Conservation (phyloP, 2,113 vertebrate species). For the Pyrgilauda ruficollis region DNA sequence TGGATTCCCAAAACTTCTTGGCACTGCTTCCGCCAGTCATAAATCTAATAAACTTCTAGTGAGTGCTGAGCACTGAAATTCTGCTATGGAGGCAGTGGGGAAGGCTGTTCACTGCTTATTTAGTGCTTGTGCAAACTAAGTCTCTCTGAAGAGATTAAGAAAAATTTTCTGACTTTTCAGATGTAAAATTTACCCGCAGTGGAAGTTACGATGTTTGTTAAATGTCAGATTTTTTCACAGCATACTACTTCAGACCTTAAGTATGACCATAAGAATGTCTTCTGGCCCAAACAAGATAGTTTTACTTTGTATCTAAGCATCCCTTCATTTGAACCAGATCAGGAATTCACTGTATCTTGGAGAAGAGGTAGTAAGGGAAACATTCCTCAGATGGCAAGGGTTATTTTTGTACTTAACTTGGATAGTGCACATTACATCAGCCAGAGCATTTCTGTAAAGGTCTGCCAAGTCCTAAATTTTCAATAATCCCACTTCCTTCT, state of each 20-base stretch:
- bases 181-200: not conserved
- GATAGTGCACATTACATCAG: not conserved
- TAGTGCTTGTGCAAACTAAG: not conserved
- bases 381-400: not conserved
- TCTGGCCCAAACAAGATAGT: not conserved
- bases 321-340: not conserved
- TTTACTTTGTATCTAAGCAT: not conserved
- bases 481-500: conserved; percentile 71
- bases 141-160: not conserved
- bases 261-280: not conserved
- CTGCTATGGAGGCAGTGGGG: not conserved
- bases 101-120: not conserved
- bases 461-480: conserved; percentile 47
- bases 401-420: conserved; percentile 6
- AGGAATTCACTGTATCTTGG: conserved; percentile 24
- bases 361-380: not conserved
- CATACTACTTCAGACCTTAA: not conserved
- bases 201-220: not conserved
- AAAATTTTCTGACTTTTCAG: not conserved
- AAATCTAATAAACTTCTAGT: not conserved
- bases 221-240: not conserved
- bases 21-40: rapidly evolving
- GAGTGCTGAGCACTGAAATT: not conserved
- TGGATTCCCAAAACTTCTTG: not conserved
- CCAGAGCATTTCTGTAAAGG: conserved; percentile 18